phyloP scores from a whole-genome alignment of 2,888 invertebrate genomes.

The Germaria angustata region DNA sequence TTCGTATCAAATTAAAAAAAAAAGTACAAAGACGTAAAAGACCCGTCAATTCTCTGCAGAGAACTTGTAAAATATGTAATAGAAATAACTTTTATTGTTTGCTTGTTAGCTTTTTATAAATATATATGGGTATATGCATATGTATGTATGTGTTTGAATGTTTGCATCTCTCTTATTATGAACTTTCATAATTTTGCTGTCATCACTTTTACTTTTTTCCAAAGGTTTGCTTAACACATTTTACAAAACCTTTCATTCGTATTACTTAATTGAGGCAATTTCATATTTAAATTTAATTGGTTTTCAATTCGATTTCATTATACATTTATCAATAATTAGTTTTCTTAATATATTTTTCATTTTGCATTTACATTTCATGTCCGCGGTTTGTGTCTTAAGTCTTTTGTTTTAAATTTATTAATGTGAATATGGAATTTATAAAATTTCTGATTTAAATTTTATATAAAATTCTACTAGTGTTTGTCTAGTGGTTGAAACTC shows the following conservation, averaged over 20 bases:
- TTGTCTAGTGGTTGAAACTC: too few species aligned
- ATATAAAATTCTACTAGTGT: neutral
- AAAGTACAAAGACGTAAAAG: neutral
- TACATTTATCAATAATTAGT: neutral
- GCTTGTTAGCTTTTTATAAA: too few species aligned
- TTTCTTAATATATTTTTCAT: neutral
- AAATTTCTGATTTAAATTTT: neutral
- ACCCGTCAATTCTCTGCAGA: neutral
- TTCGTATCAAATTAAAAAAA: neutral
- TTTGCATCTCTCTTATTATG: neutral
- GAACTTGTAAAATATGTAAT: neutral
- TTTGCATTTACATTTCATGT: neutral
- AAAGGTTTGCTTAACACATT: neutral
- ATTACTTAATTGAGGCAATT: neutral
- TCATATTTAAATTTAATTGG: neutral
- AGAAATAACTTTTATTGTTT: neutral
- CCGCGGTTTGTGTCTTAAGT: constrained; percentile 29
- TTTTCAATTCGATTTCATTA: constrained; percentile 1
- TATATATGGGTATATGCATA: neutral
- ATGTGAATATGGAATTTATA: neutral
- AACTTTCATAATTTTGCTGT: neutral
- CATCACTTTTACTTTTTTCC: constrained; percentile 51
- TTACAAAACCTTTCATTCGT: neutral
- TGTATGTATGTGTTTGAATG: neutral
- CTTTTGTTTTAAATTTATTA: constrained; percentile 34